Conservation (phyloP, 1,140 invertebrate genomes). For the Brachionus calyciflorus region DNA sequence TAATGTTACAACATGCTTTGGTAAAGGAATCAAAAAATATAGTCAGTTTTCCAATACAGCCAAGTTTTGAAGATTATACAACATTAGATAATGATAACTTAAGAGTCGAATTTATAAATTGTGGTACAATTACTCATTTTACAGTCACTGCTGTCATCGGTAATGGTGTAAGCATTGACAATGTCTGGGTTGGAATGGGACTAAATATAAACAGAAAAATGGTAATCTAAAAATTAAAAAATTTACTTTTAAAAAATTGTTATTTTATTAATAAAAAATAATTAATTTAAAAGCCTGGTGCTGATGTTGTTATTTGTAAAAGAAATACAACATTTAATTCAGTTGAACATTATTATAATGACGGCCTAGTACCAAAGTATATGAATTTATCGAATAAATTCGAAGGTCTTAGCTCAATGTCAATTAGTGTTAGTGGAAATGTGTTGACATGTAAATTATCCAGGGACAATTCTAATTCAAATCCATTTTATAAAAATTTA, state of each 20-base stretch:
- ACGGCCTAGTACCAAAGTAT: background rate
- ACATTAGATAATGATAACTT: background rate
- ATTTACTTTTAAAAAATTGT: no score
- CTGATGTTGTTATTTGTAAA: background rate
- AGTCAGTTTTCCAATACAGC: background rate
- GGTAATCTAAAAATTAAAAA: background rate
- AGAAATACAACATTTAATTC: background rate
- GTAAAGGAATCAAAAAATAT: background rate
- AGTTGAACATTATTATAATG: conserved; percentile 11
- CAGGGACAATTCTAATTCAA: background rate
- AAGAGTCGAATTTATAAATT: background rate
- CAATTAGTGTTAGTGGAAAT: background rate
- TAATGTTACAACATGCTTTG: background rate
- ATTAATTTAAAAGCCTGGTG: background rate
- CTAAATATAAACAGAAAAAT: background rate
- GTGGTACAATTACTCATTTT: conserved; percentile 6
- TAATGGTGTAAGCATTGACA: background rate
- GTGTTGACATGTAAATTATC: background rate
- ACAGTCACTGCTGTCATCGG: background rate
- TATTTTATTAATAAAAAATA: background rate
- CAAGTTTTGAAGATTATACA: background rate
- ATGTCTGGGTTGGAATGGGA: background rate
- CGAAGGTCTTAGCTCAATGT: conserved; percentile 1
- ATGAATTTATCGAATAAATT: background rate
- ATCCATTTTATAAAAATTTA: background rate